These are phyloP conservation scores for Ascaphus truei DNA, from an alignment of 2,113 vertebrate genomes.

Conservation along the genomic window DNA sequence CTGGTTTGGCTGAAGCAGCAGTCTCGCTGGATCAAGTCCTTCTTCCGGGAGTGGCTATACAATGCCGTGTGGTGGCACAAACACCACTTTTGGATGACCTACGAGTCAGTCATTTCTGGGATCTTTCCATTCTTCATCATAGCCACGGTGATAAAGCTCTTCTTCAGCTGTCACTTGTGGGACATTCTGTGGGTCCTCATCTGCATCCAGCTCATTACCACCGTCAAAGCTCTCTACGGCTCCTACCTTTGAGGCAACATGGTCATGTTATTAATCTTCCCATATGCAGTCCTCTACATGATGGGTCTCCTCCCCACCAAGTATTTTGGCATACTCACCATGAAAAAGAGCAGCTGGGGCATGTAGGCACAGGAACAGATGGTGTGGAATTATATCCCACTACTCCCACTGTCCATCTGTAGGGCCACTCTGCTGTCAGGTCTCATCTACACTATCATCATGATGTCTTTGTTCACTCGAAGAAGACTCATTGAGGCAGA, in stretches of 20 bases:
- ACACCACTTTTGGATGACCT: slow-evolving; percentile 89
- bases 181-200: slow-evolving; percentile 84
- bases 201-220: slow-evolving; percentile 82
- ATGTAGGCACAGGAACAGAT: slow-evolving; percentile 79
- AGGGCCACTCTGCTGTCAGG: slow-evolving; percentile 66
- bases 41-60: slow-evolving; percentile 89
- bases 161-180: slow-evolving; percentile 78
- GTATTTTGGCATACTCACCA: slow-evolving; percentile 83
- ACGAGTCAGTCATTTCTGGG: slow-evolving; percentile 83
- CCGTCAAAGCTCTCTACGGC: slow-evolving; percentile 77
- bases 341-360: slow-evolving; percentile 88
- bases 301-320: slow-evolving; percentile 82
- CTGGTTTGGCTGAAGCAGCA: slow-evolving; percentile 89
- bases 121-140: slow-evolving; percentile 88
- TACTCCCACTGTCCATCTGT: slow-evolving; percentile 80
- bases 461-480: background rate
- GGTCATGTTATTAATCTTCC: slow-evolving; percentile 82
- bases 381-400: slow-evolving; percentile 81
- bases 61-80: slow-evolving; percentile 92
- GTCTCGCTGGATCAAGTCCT: slow-evolving; percentile 89
- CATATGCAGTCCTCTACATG: slow-evolving; percentile 86
- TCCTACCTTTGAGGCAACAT: slow-evolving; percentile 65
- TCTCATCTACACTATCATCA: slow-evolving; percentile 62
- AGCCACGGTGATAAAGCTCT: slow-evolving; percentile 78
- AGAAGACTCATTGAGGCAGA: slow-evolving; percentile 46